Conservation (phyloP, 2,888 invertebrate species). For the Crossocerus cetratus region DNA sequence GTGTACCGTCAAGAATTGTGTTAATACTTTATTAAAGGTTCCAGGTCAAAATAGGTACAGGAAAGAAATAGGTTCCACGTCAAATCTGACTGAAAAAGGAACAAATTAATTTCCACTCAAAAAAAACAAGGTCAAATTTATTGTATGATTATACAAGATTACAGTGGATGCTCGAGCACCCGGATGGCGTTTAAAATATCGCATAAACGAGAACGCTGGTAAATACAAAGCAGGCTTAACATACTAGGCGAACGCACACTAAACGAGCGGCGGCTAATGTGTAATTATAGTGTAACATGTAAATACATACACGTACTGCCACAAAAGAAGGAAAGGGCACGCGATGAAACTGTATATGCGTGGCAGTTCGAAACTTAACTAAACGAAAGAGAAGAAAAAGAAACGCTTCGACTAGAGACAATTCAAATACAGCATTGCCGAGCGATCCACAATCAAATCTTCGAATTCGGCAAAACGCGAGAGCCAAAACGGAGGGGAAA, state of each 20-base stretch:
- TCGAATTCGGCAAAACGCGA: slow-evolving; percentile 24
- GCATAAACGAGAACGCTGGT: too few species aligned
- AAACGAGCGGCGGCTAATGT: too few species aligned
- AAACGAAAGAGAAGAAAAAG: slow-evolving; percentile 12
- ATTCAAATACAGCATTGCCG: slow-evolving; percentile 46
- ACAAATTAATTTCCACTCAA: not conserved
- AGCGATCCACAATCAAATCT: slow-evolving; percentile 14
- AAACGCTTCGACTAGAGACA: slow-evolving; percentile 60
- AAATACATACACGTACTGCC: not conserved
- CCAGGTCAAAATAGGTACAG: too few species aligned
- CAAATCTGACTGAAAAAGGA: not conserved
- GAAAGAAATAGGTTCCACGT: too few species aligned
- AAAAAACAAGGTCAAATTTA: slow-evolving; percentile 14
- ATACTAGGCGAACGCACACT: too few species aligned
- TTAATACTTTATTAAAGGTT: too few species aligned
- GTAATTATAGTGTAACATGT: too few species aligned
- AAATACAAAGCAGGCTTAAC: too few species aligned
- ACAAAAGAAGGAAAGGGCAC: not conserved
- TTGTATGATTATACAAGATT: slow-evolving; percentile 7
- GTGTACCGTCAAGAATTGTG: too few species aligned
- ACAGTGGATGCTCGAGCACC: slow-evolving; percentile 4
- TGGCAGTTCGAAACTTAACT: not conserved
- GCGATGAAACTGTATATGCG: too few species aligned
- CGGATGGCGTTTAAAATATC: not conserved
- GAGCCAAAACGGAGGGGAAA: slow-evolving; percentile 6